These are phyloP conservation scores for Recurvirostra avosetta DNA, from an alignment of 2,113 vertebrate species.

Conservation along the genomic window DNA sequence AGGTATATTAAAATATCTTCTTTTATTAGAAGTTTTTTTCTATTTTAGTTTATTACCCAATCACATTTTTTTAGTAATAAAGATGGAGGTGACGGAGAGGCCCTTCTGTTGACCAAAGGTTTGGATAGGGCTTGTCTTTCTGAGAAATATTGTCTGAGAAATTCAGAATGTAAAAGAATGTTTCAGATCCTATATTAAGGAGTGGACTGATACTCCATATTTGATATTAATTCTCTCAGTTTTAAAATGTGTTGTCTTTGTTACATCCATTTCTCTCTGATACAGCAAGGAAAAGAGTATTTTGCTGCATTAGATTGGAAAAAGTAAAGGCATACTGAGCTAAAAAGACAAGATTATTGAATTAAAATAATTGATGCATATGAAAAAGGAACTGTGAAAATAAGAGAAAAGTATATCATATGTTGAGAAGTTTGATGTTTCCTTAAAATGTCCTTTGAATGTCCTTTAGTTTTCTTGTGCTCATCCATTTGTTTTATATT, in stretches of 20 bases:
- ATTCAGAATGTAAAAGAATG: not conserved
- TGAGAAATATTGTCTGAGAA: not conserved
- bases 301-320: not conserved
- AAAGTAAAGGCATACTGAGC: not conserved
- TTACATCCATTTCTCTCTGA: not conserved
- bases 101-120: not conserved
- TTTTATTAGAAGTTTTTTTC: not conserved
- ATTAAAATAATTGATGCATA: not conserved
- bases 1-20: not conserved
- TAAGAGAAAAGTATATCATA: not conserved
- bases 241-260: not conserved
- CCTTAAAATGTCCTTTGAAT: not conserved
- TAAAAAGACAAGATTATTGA: not conserved
- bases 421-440: not conserved
- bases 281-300: not conserved
- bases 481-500: not conserved
- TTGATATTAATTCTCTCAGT: not conserved
- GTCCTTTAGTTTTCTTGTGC: not conserved
- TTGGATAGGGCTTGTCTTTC: not conserved
- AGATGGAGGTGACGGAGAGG: not conserved
- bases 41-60: not conserved
- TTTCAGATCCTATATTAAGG: not conserved
- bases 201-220: not conserved
- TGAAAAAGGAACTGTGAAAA: not conserved
- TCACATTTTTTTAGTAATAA: not conserved